phyloP scores from a whole-genome alignment of 2,113 vertebrate species.

The Prolemur simus region DNA sequence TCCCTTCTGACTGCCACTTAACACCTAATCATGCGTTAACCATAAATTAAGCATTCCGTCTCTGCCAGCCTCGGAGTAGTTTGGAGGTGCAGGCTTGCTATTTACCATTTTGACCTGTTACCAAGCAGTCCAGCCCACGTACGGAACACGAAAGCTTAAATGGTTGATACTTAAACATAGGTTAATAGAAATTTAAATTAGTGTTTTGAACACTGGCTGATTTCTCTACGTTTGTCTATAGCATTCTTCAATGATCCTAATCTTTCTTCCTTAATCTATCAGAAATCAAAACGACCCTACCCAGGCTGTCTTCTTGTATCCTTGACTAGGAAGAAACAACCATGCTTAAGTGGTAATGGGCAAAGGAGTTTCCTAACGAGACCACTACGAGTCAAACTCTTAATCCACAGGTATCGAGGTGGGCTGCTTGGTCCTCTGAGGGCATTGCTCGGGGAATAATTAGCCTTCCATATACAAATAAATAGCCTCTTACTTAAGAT shows the following conservation, averaged over 20 bases:
- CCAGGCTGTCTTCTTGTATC: neutral
- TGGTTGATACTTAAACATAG: neutral
- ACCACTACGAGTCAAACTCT: neutral
- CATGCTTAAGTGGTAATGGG: neutral
- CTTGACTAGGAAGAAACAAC: neutral
- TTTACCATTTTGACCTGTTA: conserved; percentile 58
- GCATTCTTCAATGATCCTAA: neutral
- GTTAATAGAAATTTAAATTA: neutral
- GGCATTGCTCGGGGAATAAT: neutral
- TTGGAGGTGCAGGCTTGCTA: neutral
- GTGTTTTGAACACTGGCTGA: neutral
- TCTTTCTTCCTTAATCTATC: neutral
- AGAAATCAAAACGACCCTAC: neutral
- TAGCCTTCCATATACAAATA: neutral
- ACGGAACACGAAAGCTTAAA: conserved; percentile 37
- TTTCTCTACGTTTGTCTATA: neutral
- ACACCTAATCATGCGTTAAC: conserved; percentile 50
- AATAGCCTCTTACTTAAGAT: neutral
- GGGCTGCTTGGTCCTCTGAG: neutral
- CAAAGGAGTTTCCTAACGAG: neutral
- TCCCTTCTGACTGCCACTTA: conserved; percentile 47
- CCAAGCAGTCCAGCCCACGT: neutral
- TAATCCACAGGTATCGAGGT: neutral
- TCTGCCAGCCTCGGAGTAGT: neutral
- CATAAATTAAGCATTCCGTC: conserved; percentile 53